Evolutionary conservation across 2,113 vertebrate genomes (phyloP).

Genomic region (Micronycteris hirsuta): DNA sequence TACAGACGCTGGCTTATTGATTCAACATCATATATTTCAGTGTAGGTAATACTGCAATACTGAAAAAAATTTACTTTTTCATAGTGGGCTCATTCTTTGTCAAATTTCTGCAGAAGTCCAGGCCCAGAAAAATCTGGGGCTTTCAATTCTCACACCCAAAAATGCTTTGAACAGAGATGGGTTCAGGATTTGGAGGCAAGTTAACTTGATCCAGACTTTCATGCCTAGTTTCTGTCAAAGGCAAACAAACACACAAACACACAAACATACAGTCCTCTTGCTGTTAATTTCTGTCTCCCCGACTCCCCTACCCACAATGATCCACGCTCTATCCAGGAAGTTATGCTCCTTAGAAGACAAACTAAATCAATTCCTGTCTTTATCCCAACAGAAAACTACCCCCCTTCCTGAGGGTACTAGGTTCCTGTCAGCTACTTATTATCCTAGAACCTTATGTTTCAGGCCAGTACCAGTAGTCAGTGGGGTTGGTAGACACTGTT

Average conservation of each 20-base stretch:
- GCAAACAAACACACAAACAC: background rate
- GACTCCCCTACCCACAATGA: background rate
- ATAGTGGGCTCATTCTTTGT: background rate
- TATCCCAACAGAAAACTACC: background rate
- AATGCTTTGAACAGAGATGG: background rate
- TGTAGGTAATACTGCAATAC: background rate
- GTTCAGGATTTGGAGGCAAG: background rate
- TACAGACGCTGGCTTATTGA: background rate
- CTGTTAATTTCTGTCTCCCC: background rate
- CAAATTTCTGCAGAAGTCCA: background rate
- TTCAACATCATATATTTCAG: background rate
- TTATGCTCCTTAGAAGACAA: background rate
- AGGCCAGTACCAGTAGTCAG: background rate
- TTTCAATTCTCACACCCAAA: background rate
- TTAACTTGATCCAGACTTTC: background rate
- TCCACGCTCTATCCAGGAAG: background rate
- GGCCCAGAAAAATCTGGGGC: background rate
- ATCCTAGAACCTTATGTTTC: background rate
- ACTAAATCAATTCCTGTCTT: background rate
- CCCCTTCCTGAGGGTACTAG: background rate
- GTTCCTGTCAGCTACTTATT: background rate
- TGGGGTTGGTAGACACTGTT: too few species aligned
- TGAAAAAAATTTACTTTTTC: conserved; percentile 13
- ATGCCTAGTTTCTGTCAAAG: background rate
- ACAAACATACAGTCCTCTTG: background rate